phyloP scores from a whole-genome alignment of 2,888 invertebrate species.

The Cantharis nigra region DNA sequence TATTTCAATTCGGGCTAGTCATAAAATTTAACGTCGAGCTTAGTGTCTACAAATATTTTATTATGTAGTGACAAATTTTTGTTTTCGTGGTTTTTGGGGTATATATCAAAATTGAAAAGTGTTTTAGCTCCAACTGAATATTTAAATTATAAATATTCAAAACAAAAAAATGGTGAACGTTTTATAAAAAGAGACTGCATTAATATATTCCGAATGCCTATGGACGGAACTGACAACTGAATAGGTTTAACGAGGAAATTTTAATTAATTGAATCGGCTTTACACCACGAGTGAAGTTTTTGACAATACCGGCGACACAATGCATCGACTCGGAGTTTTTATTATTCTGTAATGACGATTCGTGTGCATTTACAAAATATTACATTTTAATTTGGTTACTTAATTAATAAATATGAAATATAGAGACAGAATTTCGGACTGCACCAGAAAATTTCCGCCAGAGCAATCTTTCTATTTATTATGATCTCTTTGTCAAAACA shows the following conservation, averaged over 20 bases:
- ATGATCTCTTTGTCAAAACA: not conserved
- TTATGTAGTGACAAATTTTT: not conserved
- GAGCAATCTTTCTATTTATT: not conserved
- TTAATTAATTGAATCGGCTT: conserved; percentile 21
- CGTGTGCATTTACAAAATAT: not conserved
- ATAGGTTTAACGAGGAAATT: conserved; percentile 15
- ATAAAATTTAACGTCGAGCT: not conserved
- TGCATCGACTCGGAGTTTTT: conserved; percentile 4
- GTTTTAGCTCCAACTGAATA: not conserved
- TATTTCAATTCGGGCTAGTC: not conserved
- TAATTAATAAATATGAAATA: not conserved
- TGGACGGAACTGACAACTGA: conserved; percentile 22
- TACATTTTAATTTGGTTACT: not conserved
- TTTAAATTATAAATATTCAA: not conserved
- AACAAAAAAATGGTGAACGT: conserved; percentile 10
- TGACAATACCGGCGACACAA: conserved; percentile 13
- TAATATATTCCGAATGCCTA: conserved; percentile 21
- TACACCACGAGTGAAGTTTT: conserved; percentile 17
- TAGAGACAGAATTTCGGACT: not conserved
- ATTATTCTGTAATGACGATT: not conserved
- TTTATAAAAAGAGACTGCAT: conserved; percentile 17
- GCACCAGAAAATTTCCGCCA: not conserved
- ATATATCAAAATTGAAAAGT: not conserved
- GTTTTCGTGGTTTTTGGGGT: not conserved
- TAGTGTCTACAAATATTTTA: not conserved